phyloP scores from a whole-genome alignment of 1,140 invertebrate genomes.

The Coenobita brevimanus region DNA sequence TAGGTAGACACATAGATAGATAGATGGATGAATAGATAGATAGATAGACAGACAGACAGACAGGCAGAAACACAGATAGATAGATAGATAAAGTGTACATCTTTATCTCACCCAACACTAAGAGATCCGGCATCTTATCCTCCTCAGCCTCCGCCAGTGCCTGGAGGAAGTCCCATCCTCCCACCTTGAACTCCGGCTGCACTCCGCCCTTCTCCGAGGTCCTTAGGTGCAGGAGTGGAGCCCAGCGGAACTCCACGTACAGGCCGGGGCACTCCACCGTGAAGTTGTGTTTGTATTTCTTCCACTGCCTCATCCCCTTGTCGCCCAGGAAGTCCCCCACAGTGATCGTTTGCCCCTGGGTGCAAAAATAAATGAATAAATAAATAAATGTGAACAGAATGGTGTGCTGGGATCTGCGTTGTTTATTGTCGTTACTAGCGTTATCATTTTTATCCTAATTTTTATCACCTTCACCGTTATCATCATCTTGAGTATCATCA shows the following conservation, averaged over 20 bases:
- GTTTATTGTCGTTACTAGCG: too few relatives aligned
- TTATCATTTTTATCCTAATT: too few relatives aligned
- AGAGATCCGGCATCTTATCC: slow-evolving; percentile 13
- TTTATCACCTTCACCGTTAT: too few relatives aligned
- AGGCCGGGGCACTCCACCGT: slow-evolving; percentile 18
- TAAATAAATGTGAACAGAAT: too few relatives aligned
- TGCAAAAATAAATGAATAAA: too few relatives aligned
- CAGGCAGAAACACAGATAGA: background rate
- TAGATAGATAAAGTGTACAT: background rate
- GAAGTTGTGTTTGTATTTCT: slow-evolving; percentile 62
- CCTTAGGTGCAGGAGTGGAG: slow-evolving; percentile 28
- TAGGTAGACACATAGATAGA: too few relatives aligned
- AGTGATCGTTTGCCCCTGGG: slow-evolving; percentile 34
- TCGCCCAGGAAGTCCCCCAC: slow-evolving; percentile 53
- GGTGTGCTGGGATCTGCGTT: too few relatives aligned
- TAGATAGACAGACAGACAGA: too few relatives aligned
- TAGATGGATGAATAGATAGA: too few relatives aligned
- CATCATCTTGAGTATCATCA: too few relatives aligned
- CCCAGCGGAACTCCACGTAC: slow-evolving; percentile 45
- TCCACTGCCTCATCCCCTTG: slow-evolving; percentile 40
- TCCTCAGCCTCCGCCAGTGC: background rate
- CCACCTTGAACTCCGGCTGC: background rate
- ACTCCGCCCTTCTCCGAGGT: background rate
- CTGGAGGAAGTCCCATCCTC: background rate
- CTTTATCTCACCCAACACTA: slow-evolving; percentile 32